Evolutionary conservation across 2,888 invertebrate species (phyloP).

Genomic region (Harmothoe impar): DNA sequence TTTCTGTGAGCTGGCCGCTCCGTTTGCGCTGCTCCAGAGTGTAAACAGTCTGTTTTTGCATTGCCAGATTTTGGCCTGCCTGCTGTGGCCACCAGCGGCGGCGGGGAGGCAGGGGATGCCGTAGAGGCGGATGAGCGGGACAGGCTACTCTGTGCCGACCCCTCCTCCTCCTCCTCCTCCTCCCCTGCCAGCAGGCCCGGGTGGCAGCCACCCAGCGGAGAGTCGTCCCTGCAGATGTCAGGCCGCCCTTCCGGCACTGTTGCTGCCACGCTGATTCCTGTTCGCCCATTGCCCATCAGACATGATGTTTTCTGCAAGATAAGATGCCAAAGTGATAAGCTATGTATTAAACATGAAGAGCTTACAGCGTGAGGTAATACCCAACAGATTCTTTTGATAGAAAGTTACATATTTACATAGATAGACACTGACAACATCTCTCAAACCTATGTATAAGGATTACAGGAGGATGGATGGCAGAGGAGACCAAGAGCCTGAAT

Average conservation of each 20-base stretch:
- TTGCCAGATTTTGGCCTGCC: background rate
- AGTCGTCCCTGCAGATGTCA: constrained; percentile 11
- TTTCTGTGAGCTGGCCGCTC: background rate
- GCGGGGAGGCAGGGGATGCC: background rate
- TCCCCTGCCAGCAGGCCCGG: background rate
- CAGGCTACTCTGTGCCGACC: background rate
- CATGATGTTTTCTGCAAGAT: constrained; percentile 20
- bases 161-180: background rate
- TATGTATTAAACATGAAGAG: no score
- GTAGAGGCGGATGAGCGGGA: background rate
- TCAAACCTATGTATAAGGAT: no score
- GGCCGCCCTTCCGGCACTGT: background rate
- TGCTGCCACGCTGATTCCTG: background rate
- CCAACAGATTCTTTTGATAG: no score
- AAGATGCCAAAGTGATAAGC: no score
- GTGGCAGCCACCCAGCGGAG: background rate
- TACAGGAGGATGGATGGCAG: no score
- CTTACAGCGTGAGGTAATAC: no score
- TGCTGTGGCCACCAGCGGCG: background rate
- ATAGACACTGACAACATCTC: no score
- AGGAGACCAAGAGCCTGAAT: no score
- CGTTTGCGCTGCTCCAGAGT: background rate
- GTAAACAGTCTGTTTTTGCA: background rate
- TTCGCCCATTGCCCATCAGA: constrained; percentile 36
- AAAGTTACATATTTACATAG: no score